phyloP scores from a whole-genome alignment of 2,797 vertebrate species.

The Sebastes diaconus region DNA sequence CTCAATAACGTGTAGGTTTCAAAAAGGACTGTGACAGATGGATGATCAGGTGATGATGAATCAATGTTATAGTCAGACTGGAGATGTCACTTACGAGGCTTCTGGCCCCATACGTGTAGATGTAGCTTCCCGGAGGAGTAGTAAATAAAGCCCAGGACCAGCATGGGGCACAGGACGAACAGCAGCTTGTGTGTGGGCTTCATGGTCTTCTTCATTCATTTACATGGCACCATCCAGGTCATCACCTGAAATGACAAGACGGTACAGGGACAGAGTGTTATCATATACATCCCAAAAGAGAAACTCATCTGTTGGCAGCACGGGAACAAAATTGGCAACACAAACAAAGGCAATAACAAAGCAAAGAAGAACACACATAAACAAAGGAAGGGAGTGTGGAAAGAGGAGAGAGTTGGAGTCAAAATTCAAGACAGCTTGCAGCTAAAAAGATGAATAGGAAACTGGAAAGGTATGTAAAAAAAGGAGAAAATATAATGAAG shows the following conservation, averaged over 20 bases:
- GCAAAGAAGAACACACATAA: not conserved
- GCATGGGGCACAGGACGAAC: slow-evolving; percentile 93
- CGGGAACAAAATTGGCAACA: not conserved
- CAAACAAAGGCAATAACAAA: not conserved
- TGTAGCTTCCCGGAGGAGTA: slow-evolving; percentile 95
- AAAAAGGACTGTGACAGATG: slow-evolving; percentile 6
- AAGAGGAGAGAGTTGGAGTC: not conserved
- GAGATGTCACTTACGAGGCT: slow-evolving; percentile 89
- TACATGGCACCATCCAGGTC: slow-evolving; percentile 88
- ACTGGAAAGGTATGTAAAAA: not conserved
- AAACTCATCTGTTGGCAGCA: not conserved
- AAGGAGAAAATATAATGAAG: not conserved
- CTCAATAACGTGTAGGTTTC: not conserved
- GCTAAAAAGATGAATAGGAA: not conserved
- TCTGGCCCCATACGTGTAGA: slow-evolving; percentile 90
- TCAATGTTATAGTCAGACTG: slow-evolving; percentile 10
- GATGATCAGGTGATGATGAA: slow-evolving; percentile 15
- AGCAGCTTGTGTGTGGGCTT: slow-evolving; percentile 94
- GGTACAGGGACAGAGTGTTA: not conserved
- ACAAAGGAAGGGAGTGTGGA: not conserved
- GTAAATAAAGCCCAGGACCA: slow-evolving; percentile 96
- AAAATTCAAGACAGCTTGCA: not conserved
- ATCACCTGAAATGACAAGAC: slow-evolving; percentile 80
- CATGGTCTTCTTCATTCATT: slow-evolving; percentile 94
- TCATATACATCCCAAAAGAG: not conserved